Evolutionary conservation across 2,888 invertebrate species (phyloP), one percentile per base, ranked within the genome.

Genomic region (Ochlodes sylvanus): DNA sequence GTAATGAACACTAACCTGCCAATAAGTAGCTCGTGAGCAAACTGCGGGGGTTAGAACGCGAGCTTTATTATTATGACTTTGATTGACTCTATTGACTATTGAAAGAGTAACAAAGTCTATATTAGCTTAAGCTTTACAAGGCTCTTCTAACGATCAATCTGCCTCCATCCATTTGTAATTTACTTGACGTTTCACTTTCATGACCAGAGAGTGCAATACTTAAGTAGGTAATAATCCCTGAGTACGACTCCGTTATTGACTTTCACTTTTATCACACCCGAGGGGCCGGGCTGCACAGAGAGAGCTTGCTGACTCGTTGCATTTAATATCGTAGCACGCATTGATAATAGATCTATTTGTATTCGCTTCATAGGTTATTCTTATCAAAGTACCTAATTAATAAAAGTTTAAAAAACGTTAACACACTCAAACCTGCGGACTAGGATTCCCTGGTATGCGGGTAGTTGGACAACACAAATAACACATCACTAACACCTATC

Each of bases 181-280:
- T 54, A 4, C 14, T 4, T 3, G n/a, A 54, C 7, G n/a, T 54
- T 54, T 54, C 54, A 54, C 52, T 54, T 32, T 54, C 32, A 54
- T 54, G 32, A 54, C 32, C 32, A 32, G 27, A 32, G 27, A 50
- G 19, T 19, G 50, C 44, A 44, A 12, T 50, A 50, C 50, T 50
- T 50, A 50, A 19, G 50, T 50, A 15, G 14, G 42, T 50, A 34
- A 19, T 62, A 62, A 62, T 38, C 50, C 50, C 19, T 52, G 34
- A 62, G 52, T 38, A 15, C 12, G 19, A 19, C 50, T 62, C 52
- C 44, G 50, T 52, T 62, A 62, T 62, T 38, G 38, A 19, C 62
- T 62, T 62, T 62, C 62, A 62, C 62, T 62, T 62, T 56, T 34
- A 38, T 38, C 34, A 56, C 12, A 50, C 19, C 50, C 19, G 50